phyloP scores from a whole-genome alignment of 1,140 invertebrate genomes.

The Lordiphosa collinella region DNA sequence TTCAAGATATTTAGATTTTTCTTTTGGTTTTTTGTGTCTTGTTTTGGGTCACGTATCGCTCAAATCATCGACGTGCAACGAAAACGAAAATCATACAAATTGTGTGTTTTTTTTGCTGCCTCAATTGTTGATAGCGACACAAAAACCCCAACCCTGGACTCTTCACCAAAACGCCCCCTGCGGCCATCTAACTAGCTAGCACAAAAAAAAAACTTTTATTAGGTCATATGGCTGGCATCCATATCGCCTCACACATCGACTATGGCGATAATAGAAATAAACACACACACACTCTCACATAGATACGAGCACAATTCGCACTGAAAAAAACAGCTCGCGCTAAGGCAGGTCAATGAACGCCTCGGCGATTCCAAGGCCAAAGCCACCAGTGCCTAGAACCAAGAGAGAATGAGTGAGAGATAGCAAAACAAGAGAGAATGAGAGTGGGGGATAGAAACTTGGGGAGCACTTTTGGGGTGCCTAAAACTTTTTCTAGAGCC shows the following conservation, averaged over 20 bases:
- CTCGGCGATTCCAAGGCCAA: constrained; percentile 70
- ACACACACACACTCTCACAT: constrained; percentile 37
- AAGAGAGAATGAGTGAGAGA: neutral
- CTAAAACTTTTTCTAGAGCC: no score
- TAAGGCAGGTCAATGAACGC: constrained; percentile 69
- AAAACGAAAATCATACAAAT: neutral
- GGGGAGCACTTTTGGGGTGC: no score
- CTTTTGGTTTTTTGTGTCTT: no score
- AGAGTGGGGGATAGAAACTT: neutral
- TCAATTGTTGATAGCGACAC: constrained; percentile 35
- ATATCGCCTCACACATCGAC: constrained; percentile 67
- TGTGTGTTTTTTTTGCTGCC: constrained; percentile 2
- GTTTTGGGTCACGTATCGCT: no score
- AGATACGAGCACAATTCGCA: constrained; percentile 43
- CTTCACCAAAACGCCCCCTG: neutral
- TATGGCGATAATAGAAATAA: constrained; percentile 68
- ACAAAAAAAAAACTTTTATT: constrained; percentile 52
- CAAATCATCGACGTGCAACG: no score
- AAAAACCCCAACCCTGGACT: constrained; percentile 1
- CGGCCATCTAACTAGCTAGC: constrained; percentile 25
- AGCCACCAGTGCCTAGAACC: constrained; percentile 59
- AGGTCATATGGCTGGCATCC: constrained; percentile 65
- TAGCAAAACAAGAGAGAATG: neutral
- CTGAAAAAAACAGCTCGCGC: constrained; percentile 49
- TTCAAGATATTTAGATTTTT: no score